Conservation (phyloP, 2,888 invertebrate genomes). For the Netelia fuscicornis region DNA sequence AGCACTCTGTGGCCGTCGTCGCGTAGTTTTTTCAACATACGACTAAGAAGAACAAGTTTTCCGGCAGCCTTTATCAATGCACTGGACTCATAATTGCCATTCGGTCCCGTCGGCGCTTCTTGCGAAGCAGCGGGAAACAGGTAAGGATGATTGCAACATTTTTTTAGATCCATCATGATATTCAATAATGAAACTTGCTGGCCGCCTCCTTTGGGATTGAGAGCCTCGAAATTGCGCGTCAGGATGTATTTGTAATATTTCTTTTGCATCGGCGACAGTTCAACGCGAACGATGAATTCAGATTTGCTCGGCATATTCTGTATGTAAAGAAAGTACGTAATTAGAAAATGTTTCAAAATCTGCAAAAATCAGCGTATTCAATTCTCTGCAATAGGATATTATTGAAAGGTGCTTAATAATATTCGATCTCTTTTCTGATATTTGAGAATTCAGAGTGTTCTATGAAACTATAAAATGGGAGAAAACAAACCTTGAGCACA, state of each 20-base stretch:
- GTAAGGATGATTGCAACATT: conserved; percentile 99
- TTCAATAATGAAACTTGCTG: conserved; percentile 98
- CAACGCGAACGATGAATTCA: conserved; percentile 99
- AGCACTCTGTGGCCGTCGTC: conserved; percentile 98
- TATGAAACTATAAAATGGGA: not conserved
- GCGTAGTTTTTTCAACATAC: conserved; percentile 96
- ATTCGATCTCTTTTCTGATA: not conserved
- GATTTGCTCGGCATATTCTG: conserved; percentile 99
- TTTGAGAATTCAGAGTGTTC: not conserved
- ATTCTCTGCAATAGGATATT: no score
- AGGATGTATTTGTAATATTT: conserved; percentile 99
- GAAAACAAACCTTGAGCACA: conserved; percentile 91
- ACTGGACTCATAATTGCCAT: conserved; percentile 96
- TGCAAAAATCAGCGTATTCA: no score
- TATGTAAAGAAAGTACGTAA: not conserved
- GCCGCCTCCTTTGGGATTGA: conserved; percentile 97
- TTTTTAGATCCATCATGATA: conserved; percentile 99
- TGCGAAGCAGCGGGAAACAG: conserved; percentile 98
- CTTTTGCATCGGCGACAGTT: conserved; percentile 99
- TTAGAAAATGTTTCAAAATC: no score
- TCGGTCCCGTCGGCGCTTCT: conserved; percentile 94
- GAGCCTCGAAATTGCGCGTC: conserved; percentile 98
- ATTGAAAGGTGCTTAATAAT: conserved; percentile 26
- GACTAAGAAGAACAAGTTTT: conserved; percentile 96
- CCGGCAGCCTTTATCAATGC: conserved; percentile 97